Base-by-base conservation (phyloP, 2,888 invertebrate genomes). In the Hirtodrosophila cameraria region DNA sequence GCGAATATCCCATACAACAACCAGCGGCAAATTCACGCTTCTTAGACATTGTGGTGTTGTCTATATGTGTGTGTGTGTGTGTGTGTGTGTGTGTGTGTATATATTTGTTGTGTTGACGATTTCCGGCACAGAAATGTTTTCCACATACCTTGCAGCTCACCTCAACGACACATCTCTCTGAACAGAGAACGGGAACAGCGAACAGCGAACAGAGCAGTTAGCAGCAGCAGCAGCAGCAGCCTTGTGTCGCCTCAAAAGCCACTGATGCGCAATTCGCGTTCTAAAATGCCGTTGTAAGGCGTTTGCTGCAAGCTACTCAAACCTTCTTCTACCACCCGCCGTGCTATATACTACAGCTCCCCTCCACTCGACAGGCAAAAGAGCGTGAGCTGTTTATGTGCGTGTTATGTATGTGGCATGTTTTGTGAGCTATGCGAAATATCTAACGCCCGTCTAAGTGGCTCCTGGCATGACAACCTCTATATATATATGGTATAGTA, bases 231-330 rank as follows among this genome's bases (percentile, higher is more conserved):
- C n/a, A n/a, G n/a, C 65, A 49, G 31, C 50, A 45, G 61, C 36
- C 46, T 41, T 58, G 62, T 57, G 49, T 73, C 60, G 64, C 78
- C 81, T 84, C 78, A 81, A 84, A 84, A 77, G 81, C 78, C 78
- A 62, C 59, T 54, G 78, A 77, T 77, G 66, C 53, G 78, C 66
- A 84, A 65, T 84, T 79, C 66, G 54, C 60, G 61, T 13, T 65
- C 49, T 60, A 38, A n/a, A 46, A 59, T 54, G 49, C 38, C 36
- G 36, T 27, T 59, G 54, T 71, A 65, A 69, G 54, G 33, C 55
- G 57, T 52, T 60, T 38, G 57, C 53, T 39, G 25, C 45, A 65
- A 36, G 76, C 48, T 8, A 54, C 53, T 39, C 20, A 39, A 65
- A 36, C 72, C 48, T 8, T 33, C 13, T 11, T n/a, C 33, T n/a